A percentile compares a stretch with the other conserved stretches of the same genome.
phyloP scores from a whole-genome alignment of 2,888 invertebrate genomes.

The Drosophila kanekoi region DNA sequence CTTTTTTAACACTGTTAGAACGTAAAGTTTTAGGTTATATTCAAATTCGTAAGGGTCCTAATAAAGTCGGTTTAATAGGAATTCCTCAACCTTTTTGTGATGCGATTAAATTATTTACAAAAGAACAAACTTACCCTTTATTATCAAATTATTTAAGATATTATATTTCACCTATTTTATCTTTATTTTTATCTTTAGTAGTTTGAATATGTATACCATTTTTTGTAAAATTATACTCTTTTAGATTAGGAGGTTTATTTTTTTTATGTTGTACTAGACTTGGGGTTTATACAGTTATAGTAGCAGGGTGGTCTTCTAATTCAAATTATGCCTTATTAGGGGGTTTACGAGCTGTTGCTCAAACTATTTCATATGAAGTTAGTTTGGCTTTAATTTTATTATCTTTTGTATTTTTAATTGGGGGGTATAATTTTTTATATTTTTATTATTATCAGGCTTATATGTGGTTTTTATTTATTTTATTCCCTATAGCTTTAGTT shows the following conservation, averaged over 20 bases:
- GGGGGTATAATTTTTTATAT: conserved; percentile 86
- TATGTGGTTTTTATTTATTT: conserved; percentile 87
- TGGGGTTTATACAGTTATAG: conserved; percentile 88
- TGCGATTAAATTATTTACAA: conserved; percentile 90
- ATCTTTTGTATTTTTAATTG: conserved; percentile 87
- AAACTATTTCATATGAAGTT: conserved; percentile 92
- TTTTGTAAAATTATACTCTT: conserved; percentile 86
- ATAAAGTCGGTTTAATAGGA: conserved; percentile 88
- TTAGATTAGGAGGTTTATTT: conserved; percentile 88
- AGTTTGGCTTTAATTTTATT: conserved; percentile 89
- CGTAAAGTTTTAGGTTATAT: conserved; percentile 88
- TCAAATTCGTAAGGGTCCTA: conserved; percentile 91
- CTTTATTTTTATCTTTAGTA: conserved; percentile 85
- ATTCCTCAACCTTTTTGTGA: conserved; percentile 90
- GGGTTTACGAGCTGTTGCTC: conserved; percentile 89
- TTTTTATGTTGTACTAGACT: conserved; percentile 88
- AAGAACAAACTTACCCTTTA: conserved; percentile 87
- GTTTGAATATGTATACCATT: conserved; percentile 88
- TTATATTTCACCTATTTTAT: conserved; percentile 87
- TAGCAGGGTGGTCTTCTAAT: conserved; percentile 90
- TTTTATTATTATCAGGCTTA: conserved; percentile 86
- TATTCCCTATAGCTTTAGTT: conserved; percentile 87
- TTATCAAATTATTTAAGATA: conserved; percentile 88
- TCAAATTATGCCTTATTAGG: conserved; percentile 91
- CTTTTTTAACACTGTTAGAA: conserved; percentile 90